phyloP scores from a whole-genome alignment of 2,888 invertebrate species.

The Drosophila nr. fundita region DNA sequence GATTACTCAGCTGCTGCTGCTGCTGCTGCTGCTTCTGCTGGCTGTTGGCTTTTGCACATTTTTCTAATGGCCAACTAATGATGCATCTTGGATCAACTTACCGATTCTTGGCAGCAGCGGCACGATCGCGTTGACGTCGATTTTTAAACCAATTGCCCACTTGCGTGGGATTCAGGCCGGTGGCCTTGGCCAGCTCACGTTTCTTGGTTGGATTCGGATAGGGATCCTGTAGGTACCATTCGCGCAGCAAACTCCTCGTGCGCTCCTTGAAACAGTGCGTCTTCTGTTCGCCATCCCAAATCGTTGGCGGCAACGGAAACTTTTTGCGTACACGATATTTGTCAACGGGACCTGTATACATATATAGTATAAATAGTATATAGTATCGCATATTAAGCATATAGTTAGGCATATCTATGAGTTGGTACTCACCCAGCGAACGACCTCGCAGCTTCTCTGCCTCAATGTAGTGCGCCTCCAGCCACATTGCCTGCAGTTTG shows the following conservation, averaged over 20 bases:
- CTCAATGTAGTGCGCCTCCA: conserved; percentile 97
- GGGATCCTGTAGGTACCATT: conserved; percentile 99
- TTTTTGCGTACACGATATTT: conserved; percentile 97
- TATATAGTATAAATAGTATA: background rate
- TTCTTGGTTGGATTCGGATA: conserved; percentile 98
- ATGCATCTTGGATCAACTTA: conserved; percentile 85
- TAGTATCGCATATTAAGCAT: background rate
- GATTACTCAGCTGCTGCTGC: conserved; percentile 42
- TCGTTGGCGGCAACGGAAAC: conserved; percentile 95
- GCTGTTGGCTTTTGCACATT: conserved; percentile 12
- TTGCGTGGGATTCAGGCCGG: conserved; percentile 96
- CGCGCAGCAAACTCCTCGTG: conserved; percentile 96
- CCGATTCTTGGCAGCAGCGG: conserved; percentile 98
- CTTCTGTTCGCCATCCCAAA: conserved; percentile 98
- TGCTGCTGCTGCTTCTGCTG: conserved; percentile 1
- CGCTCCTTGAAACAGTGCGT: conserved; percentile 98
- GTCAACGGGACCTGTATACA: conserved; percentile 91
- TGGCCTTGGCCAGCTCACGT: conserved; percentile 94
- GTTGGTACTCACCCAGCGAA: conserved; percentile 88
- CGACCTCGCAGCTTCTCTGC: conserved; percentile 95
- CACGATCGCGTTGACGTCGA: conserved; percentile 93
- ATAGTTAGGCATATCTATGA: background rate
- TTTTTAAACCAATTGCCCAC: conserved; percentile 98
- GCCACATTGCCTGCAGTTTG: conserved; percentile 96
- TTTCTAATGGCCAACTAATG: conserved; percentile 56